Evolutionary conservation across 2,888 invertebrate species (phyloP).

Genomic region (Caradrina clavipalpis): DNA sequence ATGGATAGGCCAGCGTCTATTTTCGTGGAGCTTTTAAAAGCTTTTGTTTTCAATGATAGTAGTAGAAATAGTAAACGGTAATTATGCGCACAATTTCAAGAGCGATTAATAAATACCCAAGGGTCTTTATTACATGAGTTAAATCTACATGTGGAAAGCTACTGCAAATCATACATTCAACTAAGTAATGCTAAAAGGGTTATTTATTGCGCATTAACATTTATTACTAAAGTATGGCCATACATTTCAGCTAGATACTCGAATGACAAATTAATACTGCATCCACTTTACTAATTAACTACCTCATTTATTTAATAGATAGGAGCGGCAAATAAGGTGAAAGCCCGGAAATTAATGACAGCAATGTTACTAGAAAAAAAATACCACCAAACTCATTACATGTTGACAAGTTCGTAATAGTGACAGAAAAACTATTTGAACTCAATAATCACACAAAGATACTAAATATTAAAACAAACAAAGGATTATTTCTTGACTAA

Average conservation of each 20-base stretch:
- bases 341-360: conserved; percentile 37
- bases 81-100: background rate
- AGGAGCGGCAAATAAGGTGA: conserved; percentile 40
- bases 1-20: background rate
- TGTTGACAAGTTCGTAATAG: background rate
- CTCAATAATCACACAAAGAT: background rate
- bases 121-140: conserved; percentile 19
- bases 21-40: background rate
- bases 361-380: conserved; percentile 25
- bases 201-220: conserved; percentile 34
- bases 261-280: conserved; percentile 46
- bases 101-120: background rate
- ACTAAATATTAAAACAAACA: conserved; percentile 32
- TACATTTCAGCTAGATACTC: conserved; percentile 31
- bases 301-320: conserved; percentile 28
- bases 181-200: conserved; percentile 31
- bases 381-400: background rate
- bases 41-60: no score
- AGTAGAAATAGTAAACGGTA: background rate
- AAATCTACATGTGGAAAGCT: conserved; percentile 25
- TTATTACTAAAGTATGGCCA: conserved; percentile 49
- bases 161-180: background rate
- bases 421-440: conserved; percentile 1
- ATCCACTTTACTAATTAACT: conserved; percentile 54
- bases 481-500: conserved; percentile 24